A percentile compares a stretch with the other conserved stretches of the same genome.
These are phyloP conservation scores for Harpalus rufipes DNA, from an alignment of 2,888 invertebrate species.

Conservation along the genomic window DNA sequence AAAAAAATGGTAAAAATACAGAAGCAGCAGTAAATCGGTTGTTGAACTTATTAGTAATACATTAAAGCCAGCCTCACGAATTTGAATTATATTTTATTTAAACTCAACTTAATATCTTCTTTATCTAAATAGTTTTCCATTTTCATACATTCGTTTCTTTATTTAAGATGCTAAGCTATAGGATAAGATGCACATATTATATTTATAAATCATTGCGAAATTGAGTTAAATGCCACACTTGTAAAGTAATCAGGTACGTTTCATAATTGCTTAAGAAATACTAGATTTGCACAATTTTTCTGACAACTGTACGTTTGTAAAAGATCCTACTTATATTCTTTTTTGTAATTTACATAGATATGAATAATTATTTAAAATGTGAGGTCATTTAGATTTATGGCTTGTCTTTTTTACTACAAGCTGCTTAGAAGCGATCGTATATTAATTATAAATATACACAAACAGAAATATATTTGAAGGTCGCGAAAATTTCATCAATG, in stretches of 20 bases:
- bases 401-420: background rate
- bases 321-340: background rate
- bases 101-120: background rate
- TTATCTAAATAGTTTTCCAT: background rate
- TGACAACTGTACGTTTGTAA: background rate
- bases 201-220: background rate
- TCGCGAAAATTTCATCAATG: constrained; percentile 14
- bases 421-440: constrained; percentile 3
- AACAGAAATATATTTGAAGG: constrained; percentile 18
- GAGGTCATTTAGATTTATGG: constrained; percentile 2
- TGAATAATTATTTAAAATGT: background rate
- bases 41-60: background rate
- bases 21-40: background rate
- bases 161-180: background rate
- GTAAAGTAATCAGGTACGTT: background rate
- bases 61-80: background rate
- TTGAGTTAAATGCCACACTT: background rate
- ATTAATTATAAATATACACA: constrained; percentile 23
- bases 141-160: background rate
- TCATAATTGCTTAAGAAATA: background rate
- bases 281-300: background rate
- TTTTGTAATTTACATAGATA: background rate
- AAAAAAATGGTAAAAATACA: background rate
- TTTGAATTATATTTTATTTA: background rate
- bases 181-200: background rate